These are phyloP conservation scores for Drosophila sproati DNA, from an alignment of 1,140 invertebrate genomes.

Conservation along the genomic window DNA sequence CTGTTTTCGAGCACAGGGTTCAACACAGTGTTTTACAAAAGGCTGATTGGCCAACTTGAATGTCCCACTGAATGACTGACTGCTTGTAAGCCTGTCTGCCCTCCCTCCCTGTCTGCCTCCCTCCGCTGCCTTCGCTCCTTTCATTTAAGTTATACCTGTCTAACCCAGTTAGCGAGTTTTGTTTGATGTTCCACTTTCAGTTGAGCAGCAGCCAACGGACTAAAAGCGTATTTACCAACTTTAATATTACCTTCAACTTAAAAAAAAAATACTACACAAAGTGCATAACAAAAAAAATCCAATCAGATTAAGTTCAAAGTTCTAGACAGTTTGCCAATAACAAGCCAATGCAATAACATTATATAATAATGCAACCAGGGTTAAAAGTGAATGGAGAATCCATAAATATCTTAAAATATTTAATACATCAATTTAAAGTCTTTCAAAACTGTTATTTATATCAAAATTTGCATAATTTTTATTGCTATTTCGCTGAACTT, in stretches of 20 bases:
- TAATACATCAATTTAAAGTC: too few species aligned
- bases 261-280: background rate
- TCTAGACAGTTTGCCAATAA: background rate
- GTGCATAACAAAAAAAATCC: background rate
- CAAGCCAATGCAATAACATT: background rate
- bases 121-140: conserved; percentile 1
- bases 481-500: too few species aligned
- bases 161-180: conserved; percentile 71
- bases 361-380: background rate
- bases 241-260: conserved; percentile 1
- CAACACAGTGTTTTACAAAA: conserved; percentile 45
- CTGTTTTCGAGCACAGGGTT: conserved; percentile 25
- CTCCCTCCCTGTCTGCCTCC: conserved; percentile 11
- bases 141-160: conserved; percentile 34
- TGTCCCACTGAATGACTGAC: background rate
- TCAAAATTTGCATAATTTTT: too few species aligned
- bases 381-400: background rate
- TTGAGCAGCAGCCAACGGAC: conserved; percentile 30
- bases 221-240: conserved; percentile 45
- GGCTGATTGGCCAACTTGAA: conserved; percentile 55
- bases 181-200: conserved; percentile 66
- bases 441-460: too few species aligned
- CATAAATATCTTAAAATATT: too few species aligned
- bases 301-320: conserved; percentile 1
- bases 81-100: conserved; percentile 13